Percentiles rank a stretch among this genome's conserved stretches.
Conservation (phyloP, 2,797 vertebrate species). For the Haliaeetus vocifer region DNA sequence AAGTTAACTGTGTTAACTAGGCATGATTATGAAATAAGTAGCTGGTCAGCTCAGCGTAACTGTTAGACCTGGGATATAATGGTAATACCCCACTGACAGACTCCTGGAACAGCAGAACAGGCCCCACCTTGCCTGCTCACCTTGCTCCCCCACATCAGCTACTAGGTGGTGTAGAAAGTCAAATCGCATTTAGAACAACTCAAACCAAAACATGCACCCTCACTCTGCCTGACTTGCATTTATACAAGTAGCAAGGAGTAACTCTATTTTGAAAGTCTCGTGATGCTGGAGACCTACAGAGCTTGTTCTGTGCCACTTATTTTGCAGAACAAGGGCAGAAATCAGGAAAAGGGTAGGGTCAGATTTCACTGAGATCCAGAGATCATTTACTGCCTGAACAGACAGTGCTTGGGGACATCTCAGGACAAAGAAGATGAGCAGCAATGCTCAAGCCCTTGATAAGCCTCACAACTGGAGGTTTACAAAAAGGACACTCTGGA, state of each 20-base stretch:
- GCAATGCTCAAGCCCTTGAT: not conserved
- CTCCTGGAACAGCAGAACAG: not conserved
- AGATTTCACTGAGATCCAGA: not conserved
- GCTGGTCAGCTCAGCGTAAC: not conserved
- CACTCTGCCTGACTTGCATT: not conserved
- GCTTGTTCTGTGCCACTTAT: not conserved
- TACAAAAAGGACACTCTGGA: not conserved
- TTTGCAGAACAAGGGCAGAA: not conserved
- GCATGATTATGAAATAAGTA: rapidly evolving
- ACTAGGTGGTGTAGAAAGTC: not conserved
- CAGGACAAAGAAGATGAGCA: not conserved
- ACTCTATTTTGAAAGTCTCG: not conserved
- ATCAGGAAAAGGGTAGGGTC: not conserved
- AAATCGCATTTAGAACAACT: not conserved
- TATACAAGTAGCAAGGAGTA: not conserved
- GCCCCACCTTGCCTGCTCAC: not conserved
- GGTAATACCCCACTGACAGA: not conserved
- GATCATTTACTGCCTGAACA: not conserved
- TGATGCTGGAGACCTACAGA: not conserved
- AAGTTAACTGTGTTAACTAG: not conserved
- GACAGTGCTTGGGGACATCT: too few relatives aligned
- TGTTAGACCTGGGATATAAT: not conserved
- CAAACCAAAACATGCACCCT: not conserved
- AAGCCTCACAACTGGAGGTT: not conserved
- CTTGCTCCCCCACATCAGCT: not conserved